Evolutionary conservation across 1,140 invertebrate species (phyloP).

Genomic region (Macrostomum lignano): DNA sequence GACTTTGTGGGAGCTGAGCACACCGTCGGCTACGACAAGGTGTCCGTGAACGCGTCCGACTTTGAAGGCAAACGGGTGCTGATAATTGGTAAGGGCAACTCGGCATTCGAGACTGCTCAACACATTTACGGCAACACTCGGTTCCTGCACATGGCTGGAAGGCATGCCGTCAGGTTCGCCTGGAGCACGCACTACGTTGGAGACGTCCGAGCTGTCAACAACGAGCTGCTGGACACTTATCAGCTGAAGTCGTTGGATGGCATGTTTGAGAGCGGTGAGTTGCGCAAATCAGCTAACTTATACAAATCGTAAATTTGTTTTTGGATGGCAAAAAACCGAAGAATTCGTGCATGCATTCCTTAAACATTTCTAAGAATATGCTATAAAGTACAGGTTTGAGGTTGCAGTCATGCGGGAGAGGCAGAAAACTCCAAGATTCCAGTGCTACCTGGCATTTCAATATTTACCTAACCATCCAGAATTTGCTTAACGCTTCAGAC

Average conservation of each 20-base stretch:
- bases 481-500: too few relatives aligned
- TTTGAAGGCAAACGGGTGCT: conserved; percentile 29
- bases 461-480: too few relatives aligned
- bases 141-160: conserved; percentile 25
- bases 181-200: conserved; percentile 32
- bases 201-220: conserved; percentile 30
- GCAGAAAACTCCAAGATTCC: too few relatives aligned
- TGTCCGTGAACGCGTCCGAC: conserved; percentile 20
- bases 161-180: conserved; percentile 26
- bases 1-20: conserved; percentile 17
- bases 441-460: too few relatives aligned
- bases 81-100: conserved; percentile 29
- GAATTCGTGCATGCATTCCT: too few relatives aligned
- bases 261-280: conserved; percentile 20
- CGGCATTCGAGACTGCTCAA: conserved; percentile 30
- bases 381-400: too few relatives aligned
- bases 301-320: too few relatives aligned
- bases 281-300: too few relatives aligned
- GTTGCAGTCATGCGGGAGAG: too few relatives aligned
- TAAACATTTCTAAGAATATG: too few relatives aligned
- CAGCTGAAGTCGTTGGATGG: conserved; percentile 30
- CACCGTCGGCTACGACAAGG: conserved; percentile 18
- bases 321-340: too few relatives aligned
- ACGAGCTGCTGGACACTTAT: conserved; percentile 27
- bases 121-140: conserved; percentile 25